phyloP scores from a whole-genome alignment of 2,797 vertebrate genomes.

The Diglossa cyanea region DNA sequence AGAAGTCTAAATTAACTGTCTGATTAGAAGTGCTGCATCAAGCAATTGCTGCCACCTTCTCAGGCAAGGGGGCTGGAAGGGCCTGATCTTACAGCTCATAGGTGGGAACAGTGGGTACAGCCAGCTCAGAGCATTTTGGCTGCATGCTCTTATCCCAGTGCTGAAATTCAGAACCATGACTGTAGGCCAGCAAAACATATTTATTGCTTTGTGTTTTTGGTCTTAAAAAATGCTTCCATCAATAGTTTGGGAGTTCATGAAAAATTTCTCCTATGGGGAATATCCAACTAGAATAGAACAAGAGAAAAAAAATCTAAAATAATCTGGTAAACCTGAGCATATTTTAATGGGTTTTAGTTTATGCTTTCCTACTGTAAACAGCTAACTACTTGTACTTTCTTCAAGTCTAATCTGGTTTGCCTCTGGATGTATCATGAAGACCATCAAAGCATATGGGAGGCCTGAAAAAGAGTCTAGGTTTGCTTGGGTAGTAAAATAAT shows the following conservation, averaged over 20 bases:
- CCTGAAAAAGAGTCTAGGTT: not conserved
- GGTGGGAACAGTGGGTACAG: not conserved
- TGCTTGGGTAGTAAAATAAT: not conserved
- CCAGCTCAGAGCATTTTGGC: not conserved
- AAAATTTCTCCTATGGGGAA: not conserved
- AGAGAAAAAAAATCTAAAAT: not conserved
- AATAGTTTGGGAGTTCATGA: not conserved
- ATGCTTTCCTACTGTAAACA: not conserved
- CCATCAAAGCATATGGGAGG: not conserved
- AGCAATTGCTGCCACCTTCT: not conserved
- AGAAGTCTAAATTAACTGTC: not conserved
- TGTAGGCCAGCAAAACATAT: not conserved
- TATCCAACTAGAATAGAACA: not conserved
- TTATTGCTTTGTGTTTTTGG: not conserved
- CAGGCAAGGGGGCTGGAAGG: not conserved
- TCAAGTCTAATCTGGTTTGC: not conserved
- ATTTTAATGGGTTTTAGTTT: not conserved
- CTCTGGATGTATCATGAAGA: not conserved
- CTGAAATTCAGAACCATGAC: not conserved
- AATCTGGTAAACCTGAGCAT: not conserved
- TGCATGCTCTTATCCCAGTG: not conserved
- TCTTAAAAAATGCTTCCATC: not conserved
- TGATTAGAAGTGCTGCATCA: not conserved
- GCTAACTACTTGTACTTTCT: not conserved
- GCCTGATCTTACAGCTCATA: not conserved